Base-by-base conservation (phyloP, 1,140 invertebrate genomes). In the Ips typographus region DNA sequence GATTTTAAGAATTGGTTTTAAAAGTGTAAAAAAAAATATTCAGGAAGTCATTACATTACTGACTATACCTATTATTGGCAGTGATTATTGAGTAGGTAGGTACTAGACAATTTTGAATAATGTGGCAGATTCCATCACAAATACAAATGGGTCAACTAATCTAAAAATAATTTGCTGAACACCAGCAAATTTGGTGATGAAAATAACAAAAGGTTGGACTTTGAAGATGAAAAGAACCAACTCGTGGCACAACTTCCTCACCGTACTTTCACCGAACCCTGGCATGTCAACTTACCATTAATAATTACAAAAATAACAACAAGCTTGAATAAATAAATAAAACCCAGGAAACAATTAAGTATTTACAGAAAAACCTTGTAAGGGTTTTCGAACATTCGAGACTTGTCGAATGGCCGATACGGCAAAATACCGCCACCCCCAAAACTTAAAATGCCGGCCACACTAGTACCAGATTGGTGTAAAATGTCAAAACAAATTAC, bases 381-480 rank as follows among this genome's bases (percentile, higher is more conserved):
- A 49, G 22, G 3, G 3, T 49, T 49, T 2, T 8, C 22, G 44
- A 49, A 49, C 22, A 49, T 8, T 8, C 44, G 44, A 3, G 44
- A 3, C 3, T 22, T 22, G 22, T 8, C 44, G 22, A 49, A 49
- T 22, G 3, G 44, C 44, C 44, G 7, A 3, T 49, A 8, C 22
- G 22, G 22, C 6, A 53, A 36, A 58, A 6, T 5, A 58, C 36
- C 60, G 41, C 68, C 68, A 52, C 49, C 53, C 63, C 52, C 37
- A 44, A 65, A 70, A 69, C 22, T 52, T 71, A 71, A 66, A 39
- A 71, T 71, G 69, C 69, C 69, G 69, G 69, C 63, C 69, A 52
- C 8, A 65, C 53, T 6, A 60, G 40, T 66, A 62, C 63, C 69
- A 71, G 69, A 71, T 71, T 71, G 63, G 42, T 41, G 36, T 55